phyloP scores from a whole-genome alignment of 2,888 invertebrate genomes.

The Epinotia brunnichana region DNA sequence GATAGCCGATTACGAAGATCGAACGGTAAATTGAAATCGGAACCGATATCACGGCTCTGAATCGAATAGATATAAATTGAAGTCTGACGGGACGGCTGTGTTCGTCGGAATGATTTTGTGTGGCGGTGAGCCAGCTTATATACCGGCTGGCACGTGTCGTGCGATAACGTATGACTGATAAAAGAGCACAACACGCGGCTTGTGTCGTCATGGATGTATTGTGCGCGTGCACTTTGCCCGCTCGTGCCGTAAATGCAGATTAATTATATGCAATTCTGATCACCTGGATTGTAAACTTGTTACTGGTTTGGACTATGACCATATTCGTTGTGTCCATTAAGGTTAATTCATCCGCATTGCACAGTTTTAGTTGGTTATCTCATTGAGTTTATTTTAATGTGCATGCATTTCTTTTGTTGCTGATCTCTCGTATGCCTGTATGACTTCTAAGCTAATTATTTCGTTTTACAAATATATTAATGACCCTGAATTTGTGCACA shows the following conservation, averaged over 20 bases:
- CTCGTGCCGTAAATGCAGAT: constrained; percentile 58
- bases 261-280: constrained; percentile 29
- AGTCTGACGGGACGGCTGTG: constrained; percentile 21
- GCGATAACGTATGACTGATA: constrained; percentile 60
- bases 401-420: constrained; percentile 2
- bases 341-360: constrained; percentile 5
- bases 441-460: no score
- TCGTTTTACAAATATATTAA: no score
- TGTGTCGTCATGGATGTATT: constrained; percentile 52
- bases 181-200: constrained; percentile 56
- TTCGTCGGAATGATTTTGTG: constrained; percentile 32
- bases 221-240: constrained; percentile 64
- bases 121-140: constrained; percentile 53
- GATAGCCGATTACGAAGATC: constrained; percentile 36
- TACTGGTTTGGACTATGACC: background rate
- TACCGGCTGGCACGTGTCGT: constrained; percentile 65
- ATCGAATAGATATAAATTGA: constrained; percentile 33
- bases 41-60: constrained; percentile 27
- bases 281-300: constrained; percentile 12
- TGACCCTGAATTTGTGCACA: no score
- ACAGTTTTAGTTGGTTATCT: background rate
- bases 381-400: background rate
- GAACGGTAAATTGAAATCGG: constrained; percentile 37
- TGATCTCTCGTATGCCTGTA: background rate
- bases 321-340: background rate